Evolutionary conservation across 2,113 vertebrate genomes (phyloP).

Genomic region (Microtus richardsoni): DNA sequence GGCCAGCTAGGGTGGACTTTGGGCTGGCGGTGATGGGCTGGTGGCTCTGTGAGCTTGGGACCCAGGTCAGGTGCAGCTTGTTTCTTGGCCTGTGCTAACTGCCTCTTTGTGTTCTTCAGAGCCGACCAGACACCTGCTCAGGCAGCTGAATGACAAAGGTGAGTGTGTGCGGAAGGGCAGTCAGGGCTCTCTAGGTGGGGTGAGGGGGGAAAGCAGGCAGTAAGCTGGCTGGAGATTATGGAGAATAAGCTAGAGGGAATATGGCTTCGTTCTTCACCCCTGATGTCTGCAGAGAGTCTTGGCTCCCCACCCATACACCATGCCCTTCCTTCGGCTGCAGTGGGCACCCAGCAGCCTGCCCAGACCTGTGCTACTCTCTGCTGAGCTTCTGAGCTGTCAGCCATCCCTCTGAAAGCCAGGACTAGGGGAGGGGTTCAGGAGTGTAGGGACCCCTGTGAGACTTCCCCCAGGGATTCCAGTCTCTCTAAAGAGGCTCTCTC

Average conservation of each 20-base stretch:
- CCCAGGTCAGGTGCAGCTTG: neutral
- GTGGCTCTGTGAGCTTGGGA: neutral
- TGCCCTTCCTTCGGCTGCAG: neutral
- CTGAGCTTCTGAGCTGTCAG: neutral
- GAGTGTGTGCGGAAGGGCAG: neutral
- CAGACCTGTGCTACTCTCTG: neutral
- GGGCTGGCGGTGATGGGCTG: constrained; percentile 35
- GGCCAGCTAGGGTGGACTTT: constrained; percentile 42
- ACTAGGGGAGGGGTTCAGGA: neutral
- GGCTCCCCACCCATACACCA: fast-evolving
- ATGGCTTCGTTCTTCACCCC: neutral
- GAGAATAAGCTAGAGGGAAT: neutral
- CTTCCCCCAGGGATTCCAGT: neutral
- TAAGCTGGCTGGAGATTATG: fast-evolving
- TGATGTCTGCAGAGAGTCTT: neutral
- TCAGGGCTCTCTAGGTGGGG: neutral
- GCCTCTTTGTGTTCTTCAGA: constrained; percentile 84
- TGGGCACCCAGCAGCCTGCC: neutral
- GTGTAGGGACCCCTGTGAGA: neutral
- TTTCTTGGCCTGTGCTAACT: constrained; percentile 15
- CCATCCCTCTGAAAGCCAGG: neutral
- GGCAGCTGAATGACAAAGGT: constrained; percentile 84
- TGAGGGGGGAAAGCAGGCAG: neutral
- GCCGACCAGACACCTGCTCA: constrained; percentile 89
- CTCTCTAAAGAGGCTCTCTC: neutral